phyloP scores from a whole-genome alignment of 2,888 invertebrate genomes.

The Protophormia terraenovae region DNA sequence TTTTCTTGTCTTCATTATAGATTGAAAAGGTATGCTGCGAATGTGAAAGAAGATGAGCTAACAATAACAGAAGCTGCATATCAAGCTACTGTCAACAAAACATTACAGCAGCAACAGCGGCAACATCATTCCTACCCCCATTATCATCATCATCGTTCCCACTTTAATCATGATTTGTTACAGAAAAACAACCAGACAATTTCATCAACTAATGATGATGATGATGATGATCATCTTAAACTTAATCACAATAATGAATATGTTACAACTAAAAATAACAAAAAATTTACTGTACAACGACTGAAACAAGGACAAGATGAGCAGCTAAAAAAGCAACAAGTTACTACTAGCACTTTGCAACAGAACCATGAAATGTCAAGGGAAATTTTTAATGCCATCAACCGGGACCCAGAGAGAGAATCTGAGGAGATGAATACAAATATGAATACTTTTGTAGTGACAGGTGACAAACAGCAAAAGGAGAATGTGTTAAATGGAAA shows the following conservation, averaged over 20 bases:
- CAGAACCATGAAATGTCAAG: constrained; percentile 33
- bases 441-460: not conserved
- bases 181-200: not conserved
- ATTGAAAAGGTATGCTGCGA: constrained; percentile 52
- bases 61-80: not conserved
- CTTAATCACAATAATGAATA: constrained; percentile 8
- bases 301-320: not conserved
- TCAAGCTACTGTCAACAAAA: not conserved
- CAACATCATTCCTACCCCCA: not conserved
- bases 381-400: constrained; percentile 6
- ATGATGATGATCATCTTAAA: not conserved
- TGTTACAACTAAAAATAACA: constrained; percentile 17
- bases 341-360: not conserved
- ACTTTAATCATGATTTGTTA: constrained; percentile 9
- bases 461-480: constrained; percentile 19
- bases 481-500: constrained; percentile 26
- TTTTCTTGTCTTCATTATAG: constrained; percentile 18
- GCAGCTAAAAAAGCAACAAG: constrained; percentile 19
- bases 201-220: not conserved
- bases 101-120: not conserved
- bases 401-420: not conserved
- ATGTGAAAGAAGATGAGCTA: not conserved
- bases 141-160: not conserved
- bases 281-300: constrained; percentile 29
- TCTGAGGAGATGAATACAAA: not conserved